Base-by-base conservation (phyloP, 2,113 vertebrate genomes). In the Aplodontia rufa region DNA sequence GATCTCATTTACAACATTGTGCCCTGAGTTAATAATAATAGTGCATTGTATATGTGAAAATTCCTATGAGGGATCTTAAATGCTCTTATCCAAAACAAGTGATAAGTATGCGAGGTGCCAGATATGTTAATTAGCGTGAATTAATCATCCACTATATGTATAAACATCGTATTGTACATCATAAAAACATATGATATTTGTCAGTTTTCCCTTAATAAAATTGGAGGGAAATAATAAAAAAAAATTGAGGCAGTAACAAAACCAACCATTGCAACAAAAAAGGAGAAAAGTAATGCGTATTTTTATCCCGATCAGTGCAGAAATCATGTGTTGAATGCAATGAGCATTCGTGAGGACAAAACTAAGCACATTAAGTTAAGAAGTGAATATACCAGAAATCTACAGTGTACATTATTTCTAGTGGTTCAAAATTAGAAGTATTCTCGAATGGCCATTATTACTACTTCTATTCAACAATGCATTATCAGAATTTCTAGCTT, bases 331-430 rank as follows among this genome's bases (percentile, higher is more conserved):
- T 13, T 60, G 60, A 92, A 88, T 51, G 42, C 40, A 78, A 49
- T 19, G 45, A 40, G 8, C 66, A 40, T 82, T 75, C 5, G 3
- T 30, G 60, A 40, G 51, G 68, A 62, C 62, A 69, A 92, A 83
- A 75, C n/a, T 68, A 95, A 92, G 40, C 28, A n/a, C 42, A 22
- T 72, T 72, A n/a, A n/a, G 49, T 85, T 92, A 72, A 87, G 24
- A 87, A 87, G 40, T 40, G 14, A 87, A 87, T 92, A 32, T 81
- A 42, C 17, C 37, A 75, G 32, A 74, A 86, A 87, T 32, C 55
- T 81, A 64, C 13, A 82, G 58, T 35, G 14, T 22, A 87, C 40
- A 75, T 74, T 40, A 87, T 47, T 81, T n/a, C 19, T 35, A 47
- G n/a, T 37, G 37, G n/a, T 72, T 76, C 79, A 53, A 93, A 53